Evolutionary conservation across 2,888 invertebrate genomes (phyloP).

Genomic region (Cyclophora albipunctata): DNA sequence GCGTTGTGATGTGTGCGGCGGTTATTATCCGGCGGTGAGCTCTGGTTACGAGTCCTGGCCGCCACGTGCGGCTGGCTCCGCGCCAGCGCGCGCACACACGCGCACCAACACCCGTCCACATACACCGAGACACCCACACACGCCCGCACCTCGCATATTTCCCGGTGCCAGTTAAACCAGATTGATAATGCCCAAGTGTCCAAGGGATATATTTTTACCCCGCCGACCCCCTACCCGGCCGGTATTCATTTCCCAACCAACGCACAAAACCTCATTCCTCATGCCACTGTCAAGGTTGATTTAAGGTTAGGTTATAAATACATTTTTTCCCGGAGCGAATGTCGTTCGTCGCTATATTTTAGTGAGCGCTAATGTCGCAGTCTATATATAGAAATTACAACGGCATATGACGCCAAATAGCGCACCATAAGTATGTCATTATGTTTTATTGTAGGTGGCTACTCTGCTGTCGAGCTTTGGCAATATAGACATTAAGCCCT

Average conservation of each 20-base stretch:
- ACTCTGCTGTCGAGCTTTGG: slow-evolving; percentile 76
- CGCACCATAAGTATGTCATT: not conserved
- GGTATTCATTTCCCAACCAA: slow-evolving; percentile 53
- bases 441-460: slow-evolving; percentile 59
- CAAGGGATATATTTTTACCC: slow-evolving; percentile 56
- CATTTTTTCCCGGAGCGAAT: slow-evolving; percentile 34
- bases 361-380: slow-evolving; percentile 26
- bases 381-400: slow-evolving; percentile 31
- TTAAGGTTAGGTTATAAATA: slow-evolving; percentile 71
- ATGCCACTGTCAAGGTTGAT: slow-evolving; percentile 73
- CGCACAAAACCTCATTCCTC: slow-evolving; percentile 57
- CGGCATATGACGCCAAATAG: slow-evolving; percentile 22
- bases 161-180: slow-evolving; percentile 63
- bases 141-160: slow-evolving; percentile 33
- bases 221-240: slow-evolving; percentile 32
- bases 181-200: slow-evolving; percentile 72
- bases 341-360: slow-evolving; percentile 43
- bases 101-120: slow-evolving; percentile 10
- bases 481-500: slow-evolving; percentile 77
- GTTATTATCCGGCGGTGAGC: too few species aligned
- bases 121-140: slow-evolving; percentile 23
- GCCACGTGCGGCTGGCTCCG: slow-evolving; percentile 28
- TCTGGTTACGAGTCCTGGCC: not conserved
- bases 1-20: too few species aligned
- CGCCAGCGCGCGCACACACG: slow-evolving; percentile 24